Evolutionary conservation across 2,113 vertebrate genomes (phyloP).

Genomic region (Brevimyrus niger): DNA sequence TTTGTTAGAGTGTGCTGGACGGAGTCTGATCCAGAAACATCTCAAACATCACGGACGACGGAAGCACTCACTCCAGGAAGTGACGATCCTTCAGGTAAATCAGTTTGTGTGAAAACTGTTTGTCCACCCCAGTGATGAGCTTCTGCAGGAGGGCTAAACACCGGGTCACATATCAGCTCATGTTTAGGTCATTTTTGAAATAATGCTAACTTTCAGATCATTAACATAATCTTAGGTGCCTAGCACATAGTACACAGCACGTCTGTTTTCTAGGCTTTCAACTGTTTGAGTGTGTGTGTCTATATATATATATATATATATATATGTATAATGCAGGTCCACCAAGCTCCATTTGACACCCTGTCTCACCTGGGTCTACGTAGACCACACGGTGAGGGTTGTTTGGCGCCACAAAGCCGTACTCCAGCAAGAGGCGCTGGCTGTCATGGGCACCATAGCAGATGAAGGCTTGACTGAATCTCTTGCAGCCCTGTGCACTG

Average conservation of each 20-base stretch:
- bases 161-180: neutral
- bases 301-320: no score
- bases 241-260: neutral
- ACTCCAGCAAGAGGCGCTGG: constrained; percentile 82
- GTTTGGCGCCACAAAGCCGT: constrained; percentile 70
- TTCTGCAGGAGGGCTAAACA: constrained; percentile 63
- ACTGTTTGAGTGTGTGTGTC: no score
- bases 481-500: constrained; percentile 49
- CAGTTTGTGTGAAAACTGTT: constrained; percentile 70
- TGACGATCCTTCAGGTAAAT: constrained; percentile 69
- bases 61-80: constrained; percentile 66
- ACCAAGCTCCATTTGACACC: neutral
- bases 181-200: neutral
- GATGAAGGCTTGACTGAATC: constrained; percentile 75
- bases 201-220: neutral
- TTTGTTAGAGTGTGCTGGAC: neutral
- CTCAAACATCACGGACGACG: neutral
- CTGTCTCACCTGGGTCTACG: constrained; percentile 65
- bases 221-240: neutral
- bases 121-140: constrained; percentile 56
- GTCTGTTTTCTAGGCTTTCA: neutral
- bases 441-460: constrained; percentile 88
- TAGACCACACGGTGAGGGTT: constrained; percentile 84
- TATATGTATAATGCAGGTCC: neutral
- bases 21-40: neutral